Evolutionary conservation across 2,888 invertebrate species (phyloP).

Genomic region (Volucella bombylans): DNA sequence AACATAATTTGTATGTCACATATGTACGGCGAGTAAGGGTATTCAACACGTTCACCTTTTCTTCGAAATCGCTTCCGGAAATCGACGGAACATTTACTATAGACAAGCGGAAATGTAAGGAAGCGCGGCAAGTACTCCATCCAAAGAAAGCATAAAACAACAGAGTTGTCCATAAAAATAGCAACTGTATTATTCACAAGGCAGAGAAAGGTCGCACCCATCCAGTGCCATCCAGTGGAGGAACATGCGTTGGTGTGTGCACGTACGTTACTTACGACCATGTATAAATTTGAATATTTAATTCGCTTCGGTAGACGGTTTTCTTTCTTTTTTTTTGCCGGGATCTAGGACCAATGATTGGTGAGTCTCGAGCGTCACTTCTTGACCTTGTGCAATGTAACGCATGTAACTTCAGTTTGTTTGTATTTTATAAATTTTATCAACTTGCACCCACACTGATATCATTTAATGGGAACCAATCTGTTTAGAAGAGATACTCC

Average conservation of each 20-base stretch:
- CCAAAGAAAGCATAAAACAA: too few species aligned
- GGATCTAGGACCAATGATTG: too few species aligned
- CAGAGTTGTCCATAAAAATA: too few species aligned
- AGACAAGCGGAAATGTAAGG: conserved; percentile 33
- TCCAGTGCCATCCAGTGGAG: neutral
- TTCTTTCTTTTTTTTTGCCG: too few species aligned
- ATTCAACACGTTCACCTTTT: conserved; percentile 28
- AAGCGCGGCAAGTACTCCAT: neutral
- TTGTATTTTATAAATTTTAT: conserved; percentile 5
- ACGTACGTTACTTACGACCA: neutral
- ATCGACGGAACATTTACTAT: conserved; percentile 35
- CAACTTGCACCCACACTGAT: conserved; percentile 22
- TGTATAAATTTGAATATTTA: neutral
- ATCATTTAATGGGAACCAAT: too few species aligned
- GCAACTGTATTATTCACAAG: too few species aligned
- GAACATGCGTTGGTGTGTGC: conserved; percentile 1
- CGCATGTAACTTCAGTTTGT: conserved; percentile 33
- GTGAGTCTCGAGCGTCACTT: neutral
- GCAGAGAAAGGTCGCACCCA: too few species aligned
- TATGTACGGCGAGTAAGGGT: neutral
- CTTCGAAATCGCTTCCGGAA: conserved; percentile 49
- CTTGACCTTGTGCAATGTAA: conserved; percentile 60
- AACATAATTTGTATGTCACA: conserved; percentile 19
- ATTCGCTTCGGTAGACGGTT: neutral
- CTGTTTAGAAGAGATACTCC: too few species aligned